Evolutionary conservation across 2,888 invertebrate genomes (phyloP), one percentile per base, ranked within the genome.

Genomic region (Callyntrura sp.): DNA sequence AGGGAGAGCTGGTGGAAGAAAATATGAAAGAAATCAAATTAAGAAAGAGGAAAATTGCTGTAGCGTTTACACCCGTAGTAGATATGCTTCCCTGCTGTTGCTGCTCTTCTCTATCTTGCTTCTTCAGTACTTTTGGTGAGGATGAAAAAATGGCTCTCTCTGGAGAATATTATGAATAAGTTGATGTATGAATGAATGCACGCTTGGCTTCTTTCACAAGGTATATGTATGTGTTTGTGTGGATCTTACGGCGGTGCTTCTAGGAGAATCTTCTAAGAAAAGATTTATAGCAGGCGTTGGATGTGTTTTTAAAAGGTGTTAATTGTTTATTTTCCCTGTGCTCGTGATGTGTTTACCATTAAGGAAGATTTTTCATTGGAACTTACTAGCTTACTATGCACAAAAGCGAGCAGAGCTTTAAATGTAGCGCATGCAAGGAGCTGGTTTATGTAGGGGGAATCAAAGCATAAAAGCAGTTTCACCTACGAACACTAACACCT

Each of bases 271-370:
- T 70, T 17, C 4, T 1, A 25, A 4, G 14, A 23, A 17, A 55
- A 88, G 88, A 88, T 82, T 88, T 82, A 88, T 76, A 76, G 82
- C 1, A 0, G 17, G 73, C 17, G 45, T n/a, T 9, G 76, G 60
- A 88, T 79, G 79, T 51, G 73, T 60, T 73, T 82, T 88, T 76
- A 88, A 85, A 88, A 88, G 88, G 88, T 88, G 88, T 88, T 88
- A 88, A 88, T 88, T 88, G 88, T 88, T 83, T 84, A 88, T 88
- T 83, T 88, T 88, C 73, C 78, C 0, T 62, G n/a, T 62, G 12
- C 25, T 25, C 73, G 8, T 85, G 85, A 76, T 76, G 85, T 73
- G 62, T 85, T 60, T 76, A 76, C 76, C 62, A 62, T 85, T 85
- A 65, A 65, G n/a, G n/a, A 45, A 25, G 25, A 70, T 70, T 62